These are phyloP conservation scores for Vulpes lagopus DNA, from an alignment of 2,113 vertebrate genomes.

Conservation along the genomic window DNA sequence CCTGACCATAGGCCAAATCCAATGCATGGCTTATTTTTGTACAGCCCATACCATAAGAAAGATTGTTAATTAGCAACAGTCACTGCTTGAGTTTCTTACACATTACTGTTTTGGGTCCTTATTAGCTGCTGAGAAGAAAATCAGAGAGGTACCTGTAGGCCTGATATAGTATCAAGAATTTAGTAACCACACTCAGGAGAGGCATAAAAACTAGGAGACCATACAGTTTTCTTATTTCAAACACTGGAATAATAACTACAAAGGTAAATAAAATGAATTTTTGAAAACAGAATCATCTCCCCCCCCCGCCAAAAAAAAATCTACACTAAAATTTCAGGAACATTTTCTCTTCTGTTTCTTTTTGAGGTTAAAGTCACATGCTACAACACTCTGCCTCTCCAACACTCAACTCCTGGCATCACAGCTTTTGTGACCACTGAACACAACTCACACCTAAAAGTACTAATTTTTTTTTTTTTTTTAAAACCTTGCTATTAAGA, in stretches of 20 bases:
- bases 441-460: conserved; percentile 50
- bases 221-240: neutral
- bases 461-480: neutral
- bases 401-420: neutral
- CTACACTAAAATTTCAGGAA: conserved; percentile 32
- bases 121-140: conserved; percentile 5
- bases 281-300: neutral
- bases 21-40: neutral
- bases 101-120: neutral
- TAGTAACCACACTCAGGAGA: neutral
- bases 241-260: conserved; percentile 4
- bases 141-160: neutral
- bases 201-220: neutral
- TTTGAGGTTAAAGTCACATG: conserved; percentile 17
- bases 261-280: conserved; percentile 43
- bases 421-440: neutral
- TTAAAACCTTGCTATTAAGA: conserved; percentile 51
- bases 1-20: neutral
- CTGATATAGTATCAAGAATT: neutral
- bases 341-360: neutral
- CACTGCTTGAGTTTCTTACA: neutral
- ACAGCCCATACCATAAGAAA: neutral
- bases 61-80: neutral
- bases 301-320: neutral
- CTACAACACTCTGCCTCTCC: neutral